phyloP scores from a whole-genome alignment of 2,113 vertebrate species.

The Chunga burmeisteri region DNA sequence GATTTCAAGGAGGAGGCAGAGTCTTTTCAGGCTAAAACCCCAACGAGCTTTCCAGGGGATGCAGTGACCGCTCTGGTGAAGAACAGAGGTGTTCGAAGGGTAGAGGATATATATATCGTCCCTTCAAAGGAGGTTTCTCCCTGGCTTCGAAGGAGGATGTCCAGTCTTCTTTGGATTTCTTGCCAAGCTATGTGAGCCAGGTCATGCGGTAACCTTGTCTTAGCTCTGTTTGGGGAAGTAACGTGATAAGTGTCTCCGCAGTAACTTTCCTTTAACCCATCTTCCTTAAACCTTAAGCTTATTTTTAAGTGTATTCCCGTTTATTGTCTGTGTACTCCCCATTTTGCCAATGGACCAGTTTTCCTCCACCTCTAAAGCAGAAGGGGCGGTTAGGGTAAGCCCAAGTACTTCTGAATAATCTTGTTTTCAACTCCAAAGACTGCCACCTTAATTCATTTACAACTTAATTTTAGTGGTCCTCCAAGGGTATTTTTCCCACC shows the following conservation, averaged over 20 bases:
- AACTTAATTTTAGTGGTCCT: neutral
- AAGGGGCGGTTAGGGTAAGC: neutral
- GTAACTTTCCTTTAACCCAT: neutral
- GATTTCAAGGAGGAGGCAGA: neutral
- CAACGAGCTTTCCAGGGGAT: neutral
- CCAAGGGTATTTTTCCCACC: neutral
- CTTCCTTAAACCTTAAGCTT: neutral
- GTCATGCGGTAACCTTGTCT: neutral
- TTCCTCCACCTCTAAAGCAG: neutral
- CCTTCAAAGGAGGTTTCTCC: neutral
- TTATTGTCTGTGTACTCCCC: neutral
- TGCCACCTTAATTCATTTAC: neutral
- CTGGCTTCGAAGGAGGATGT: fast-evolving
- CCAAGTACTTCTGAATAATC: neutral
- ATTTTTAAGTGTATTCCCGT: neutral
- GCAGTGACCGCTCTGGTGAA: neutral
- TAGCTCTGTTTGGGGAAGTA: neutral
- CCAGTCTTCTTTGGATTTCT: neutral
- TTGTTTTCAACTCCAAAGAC: neutral
- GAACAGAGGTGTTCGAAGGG: neutral
- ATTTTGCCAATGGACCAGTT: neutral
- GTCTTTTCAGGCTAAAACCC: neutral
- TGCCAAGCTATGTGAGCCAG: neutral
- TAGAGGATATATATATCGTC: neutral
- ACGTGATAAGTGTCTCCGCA: fast-evolving